Conservation (phyloP, 2,888 invertebrate species). For the Ctenicera cuprea region DNA sequence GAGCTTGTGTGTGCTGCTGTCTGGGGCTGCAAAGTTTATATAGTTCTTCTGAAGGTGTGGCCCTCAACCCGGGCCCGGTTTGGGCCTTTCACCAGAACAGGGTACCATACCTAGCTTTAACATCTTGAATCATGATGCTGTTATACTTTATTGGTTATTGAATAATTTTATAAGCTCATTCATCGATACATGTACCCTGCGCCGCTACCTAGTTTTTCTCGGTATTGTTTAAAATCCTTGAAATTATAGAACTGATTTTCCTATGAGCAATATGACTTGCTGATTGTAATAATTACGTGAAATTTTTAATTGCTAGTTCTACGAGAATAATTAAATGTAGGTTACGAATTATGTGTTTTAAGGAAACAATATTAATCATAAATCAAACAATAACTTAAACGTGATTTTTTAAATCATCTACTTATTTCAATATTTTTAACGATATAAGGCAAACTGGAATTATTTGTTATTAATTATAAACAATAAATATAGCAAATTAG, state of each 20-base stretch:
- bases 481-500: too few relatives aligned
- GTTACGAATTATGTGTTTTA: too few relatives aligned
- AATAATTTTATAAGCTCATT: constrained; percentile 14
- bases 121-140: constrained; percentile 37
- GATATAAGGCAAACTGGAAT: too few relatives aligned
- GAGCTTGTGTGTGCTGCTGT: constrained; percentile 41
- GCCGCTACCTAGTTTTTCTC: neutral
- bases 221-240: constrained; percentile 5
- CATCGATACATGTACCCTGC: neutral
- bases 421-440: too few relatives aligned
- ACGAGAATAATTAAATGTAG: too few relatives aligned
- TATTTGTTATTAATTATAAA: too few relatives aligned
- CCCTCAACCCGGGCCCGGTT: constrained; percentile 51
- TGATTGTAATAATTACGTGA: neutral
- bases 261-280: constrained; percentile 10
- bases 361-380: too few relatives aligned
- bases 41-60: constrained; percentile 52
- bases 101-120: constrained; percentile 31
- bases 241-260: neutral
- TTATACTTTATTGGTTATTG: constrained; percentile 27
- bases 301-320: too few relatives aligned
- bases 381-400: too few relatives aligned
- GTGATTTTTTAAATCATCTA: too few relatives aligned
- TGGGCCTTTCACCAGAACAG: constrained; percentile 51
- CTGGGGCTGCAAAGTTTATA: constrained; percentile 51